Evolutionary conservation across 2,113 vertebrate species (phyloP).

Genomic region (Uropsilus gracilis): DNA sequence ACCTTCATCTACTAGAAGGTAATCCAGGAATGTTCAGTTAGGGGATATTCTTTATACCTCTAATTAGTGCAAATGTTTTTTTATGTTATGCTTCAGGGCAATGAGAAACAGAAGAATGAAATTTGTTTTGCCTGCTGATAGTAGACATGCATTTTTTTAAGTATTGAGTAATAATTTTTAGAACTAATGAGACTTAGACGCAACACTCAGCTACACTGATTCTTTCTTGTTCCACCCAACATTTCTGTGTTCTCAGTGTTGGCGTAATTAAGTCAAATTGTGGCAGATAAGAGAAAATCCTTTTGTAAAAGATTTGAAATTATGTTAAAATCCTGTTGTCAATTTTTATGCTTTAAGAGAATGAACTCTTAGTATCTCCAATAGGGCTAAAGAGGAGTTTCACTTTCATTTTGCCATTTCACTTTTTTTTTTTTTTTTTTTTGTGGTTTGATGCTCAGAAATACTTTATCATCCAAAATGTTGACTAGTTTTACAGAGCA

Average conservation of each 20-base stretch:
- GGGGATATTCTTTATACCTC: neutral
- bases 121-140: neutral
- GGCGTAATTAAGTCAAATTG: neutral
- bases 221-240: neutral
- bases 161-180: neutral
- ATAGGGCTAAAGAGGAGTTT: neutral
- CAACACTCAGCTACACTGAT: neutral
- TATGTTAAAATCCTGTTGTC: conserved; percentile 6
- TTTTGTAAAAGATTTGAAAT: neutral
- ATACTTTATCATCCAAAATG: neutral
- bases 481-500: conserved; percentile 1
- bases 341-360: conserved; percentile 27
- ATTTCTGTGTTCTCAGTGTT: neutral
- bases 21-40: neutral
- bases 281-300: neutral
- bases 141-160: conserved; percentile 28
- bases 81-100: conserved; percentile 6
- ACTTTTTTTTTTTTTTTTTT: neutral
- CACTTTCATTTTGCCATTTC: neutral
- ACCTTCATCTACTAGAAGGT: neutral
- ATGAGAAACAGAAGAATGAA: conserved; percentile 11
- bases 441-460: neutral
- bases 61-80: conserved; percentile 37
- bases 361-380: neutral
- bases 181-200: neutral